Base-by-base conservation (phyloP, 2,797 vertebrate genomes). In the Carduelis carduelis region DNA sequence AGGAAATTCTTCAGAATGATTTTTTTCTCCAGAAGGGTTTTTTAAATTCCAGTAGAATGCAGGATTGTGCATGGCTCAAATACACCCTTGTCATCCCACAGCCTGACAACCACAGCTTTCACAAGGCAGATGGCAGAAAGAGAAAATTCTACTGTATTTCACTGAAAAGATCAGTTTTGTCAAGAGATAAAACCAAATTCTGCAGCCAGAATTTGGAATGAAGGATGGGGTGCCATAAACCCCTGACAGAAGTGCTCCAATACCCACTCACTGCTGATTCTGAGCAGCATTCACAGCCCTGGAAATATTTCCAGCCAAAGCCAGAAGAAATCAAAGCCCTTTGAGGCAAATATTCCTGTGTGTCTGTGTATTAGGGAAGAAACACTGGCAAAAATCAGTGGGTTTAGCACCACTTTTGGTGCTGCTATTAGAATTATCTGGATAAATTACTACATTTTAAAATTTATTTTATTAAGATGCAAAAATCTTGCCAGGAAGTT, bases 401-500 rank as follows among this genome's bases (percentile, higher is more conserved):
- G 10, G 6, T 84, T 72, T 52, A 76, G 2, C 23, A 12, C 7
- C 30, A 0, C 6, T 83, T 75, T 65, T 50, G 69, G 23, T 64
- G 46, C 14, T 72, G 1, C 26, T 14, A 0, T 55, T 60, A 14
- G 18, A 76, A 34, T 28, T 1, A 4, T 4, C 19, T 34, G 4
- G 46, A 28, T 43, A 20, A 59, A 80, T 50, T 2, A 12, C 6
- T 28, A 2, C 8, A 9, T 37, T 32, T 68, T 18, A 41, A 76
- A 56, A 34, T 0, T 50, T 57, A 9, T 1, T 8, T 35, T 41
- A 17, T 12, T 55, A 24, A 50, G 23, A 15, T 32, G 16, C 3
- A 43, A 35, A 79, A 50, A 17, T 18, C 32, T 37, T 68, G 30
- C 12, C 23, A 68, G 72, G 46, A 57, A 64, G 32, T 47, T n/a